A percentile compares a stretch with the other conserved stretches of the same genome.
phyloP scores from a whole-genome alignment of 2,113 vertebrate species.

The Phycodurus eques region DNA sequence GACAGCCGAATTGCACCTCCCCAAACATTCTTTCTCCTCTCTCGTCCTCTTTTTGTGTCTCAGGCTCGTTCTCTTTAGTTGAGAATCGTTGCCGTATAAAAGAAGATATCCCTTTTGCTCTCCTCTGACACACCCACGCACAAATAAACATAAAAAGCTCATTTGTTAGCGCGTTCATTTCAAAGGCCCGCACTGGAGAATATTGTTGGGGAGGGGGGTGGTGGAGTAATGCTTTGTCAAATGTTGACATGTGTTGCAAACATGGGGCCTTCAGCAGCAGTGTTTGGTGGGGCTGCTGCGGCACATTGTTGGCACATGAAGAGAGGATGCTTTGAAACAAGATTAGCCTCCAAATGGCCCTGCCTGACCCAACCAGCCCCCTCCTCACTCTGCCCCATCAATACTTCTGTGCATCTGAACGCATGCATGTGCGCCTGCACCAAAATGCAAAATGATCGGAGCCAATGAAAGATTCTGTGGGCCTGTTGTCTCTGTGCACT shows the following conservation, averaged over 20 bases:
- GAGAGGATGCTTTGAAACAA: constrained; percentile 69
- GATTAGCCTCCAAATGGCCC: constrained; percentile 70
- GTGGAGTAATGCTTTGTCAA: constrained; percentile 73
- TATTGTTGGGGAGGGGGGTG: constrained; percentile 55
- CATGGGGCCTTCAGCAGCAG: constrained; percentile 63
- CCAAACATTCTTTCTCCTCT: constrained; percentile 41
- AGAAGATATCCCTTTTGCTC: constrained; percentile 42
- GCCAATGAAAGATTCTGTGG: constrained; percentile 48
- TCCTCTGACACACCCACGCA: constrained; percentile 69
- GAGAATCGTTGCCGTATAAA: constrained; percentile 54
- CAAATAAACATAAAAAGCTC: constrained; percentile 79
- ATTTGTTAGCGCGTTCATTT: constrained; percentile 76
- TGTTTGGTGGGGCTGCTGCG: constrained; percentile 50
- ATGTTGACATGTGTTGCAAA: constrained; percentile 77
- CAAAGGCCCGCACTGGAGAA: constrained; percentile 65
- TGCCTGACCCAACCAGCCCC: constrained; percentile 17
- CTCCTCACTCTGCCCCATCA: constrained; percentile 26
- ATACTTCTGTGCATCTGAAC: constrained; percentile 18
- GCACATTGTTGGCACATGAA: constrained; percentile 68
- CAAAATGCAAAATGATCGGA: constrained; percentile 53
- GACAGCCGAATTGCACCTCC: constrained; percentile 70
- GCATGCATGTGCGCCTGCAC: constrained; percentile 16
- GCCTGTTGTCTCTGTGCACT: constrained; percentile 47
- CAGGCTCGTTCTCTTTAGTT: constrained; percentile 32
- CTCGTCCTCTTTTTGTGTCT: constrained; percentile 16